These are phyloP conservation scores for Galaxias olidus DNA, from an alignment of 2,797 vertebrate genomes.

Conservation along the genomic window DNA sequence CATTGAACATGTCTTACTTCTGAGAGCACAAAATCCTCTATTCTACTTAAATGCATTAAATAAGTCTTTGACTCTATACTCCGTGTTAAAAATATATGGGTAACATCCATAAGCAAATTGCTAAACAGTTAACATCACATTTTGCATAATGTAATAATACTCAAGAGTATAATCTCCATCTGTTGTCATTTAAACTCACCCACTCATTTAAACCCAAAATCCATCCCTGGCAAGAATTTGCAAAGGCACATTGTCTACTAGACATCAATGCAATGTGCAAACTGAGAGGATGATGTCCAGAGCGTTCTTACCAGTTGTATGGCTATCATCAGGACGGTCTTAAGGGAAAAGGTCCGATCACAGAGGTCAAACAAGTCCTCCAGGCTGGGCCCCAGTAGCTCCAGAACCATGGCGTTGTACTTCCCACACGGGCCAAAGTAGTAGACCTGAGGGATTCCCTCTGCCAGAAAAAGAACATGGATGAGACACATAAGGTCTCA, in stretches of 20 bases:
- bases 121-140: neutral
- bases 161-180: too few relatives aligned
- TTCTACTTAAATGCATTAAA: too few relatives aligned
- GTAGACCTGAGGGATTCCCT: conserved; percentile 99
- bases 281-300: neutral
- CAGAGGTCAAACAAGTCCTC: conserved; percentile 98
- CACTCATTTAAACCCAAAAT: too few relatives aligned
- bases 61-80: neutral
- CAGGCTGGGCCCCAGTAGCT: conserved; percentile 95
- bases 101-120: neutral
- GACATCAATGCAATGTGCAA: too few relatives aligned
- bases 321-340: conserved; percentile 99
- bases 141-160: too few relatives aligned
- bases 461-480: conserved; percentile 65
- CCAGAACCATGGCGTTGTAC: conserved; percentile 99
- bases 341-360: conserved; percentile 96
- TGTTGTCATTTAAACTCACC: too few relatives aligned
- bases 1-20: too few relatives aligned
- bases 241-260: too few relatives aligned
- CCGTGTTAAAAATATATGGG: neutral
- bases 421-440: conserved; percentile 98
- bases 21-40: too few relatives aligned
- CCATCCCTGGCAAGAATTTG: too few relatives aligned
- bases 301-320: conserved; percentile 90
- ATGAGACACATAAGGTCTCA: conserved; percentile 11